Evolutionary conservation across 2,113 vertebrate genomes (phyloP).

Genomic region (Myotis davidii): DNA sequence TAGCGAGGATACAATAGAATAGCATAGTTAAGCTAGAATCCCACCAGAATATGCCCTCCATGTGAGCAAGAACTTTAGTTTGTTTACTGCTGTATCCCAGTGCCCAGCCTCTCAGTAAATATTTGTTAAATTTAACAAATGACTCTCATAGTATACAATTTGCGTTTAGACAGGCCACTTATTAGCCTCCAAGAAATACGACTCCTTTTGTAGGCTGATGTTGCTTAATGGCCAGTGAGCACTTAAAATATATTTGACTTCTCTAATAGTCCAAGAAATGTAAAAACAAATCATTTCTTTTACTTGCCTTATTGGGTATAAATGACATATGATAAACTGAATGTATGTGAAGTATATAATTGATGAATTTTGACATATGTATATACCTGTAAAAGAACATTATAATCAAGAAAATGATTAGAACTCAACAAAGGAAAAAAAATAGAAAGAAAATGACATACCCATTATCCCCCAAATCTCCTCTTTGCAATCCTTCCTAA

Average conservation of each 20-base stretch:
- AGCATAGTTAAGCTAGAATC: background rate
- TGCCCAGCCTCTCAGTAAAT: background rate
- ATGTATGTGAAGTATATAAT: background rate
- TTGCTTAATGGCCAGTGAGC: background rate
- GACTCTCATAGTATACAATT: background rate
- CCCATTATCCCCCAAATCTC: background rate
- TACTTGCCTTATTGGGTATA: background rate
- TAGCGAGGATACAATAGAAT: background rate
- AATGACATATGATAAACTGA: background rate
- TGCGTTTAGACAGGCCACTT: background rate
- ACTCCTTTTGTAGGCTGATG: too few species aligned
- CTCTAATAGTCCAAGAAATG: background rate
- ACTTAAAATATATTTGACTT: constrained; percentile 17
- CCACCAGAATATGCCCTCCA: background rate
- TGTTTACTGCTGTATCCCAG: background rate
- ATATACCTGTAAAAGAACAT: background rate
- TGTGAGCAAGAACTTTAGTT: background rate
- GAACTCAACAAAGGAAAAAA: background rate
- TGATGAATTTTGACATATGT: background rate
- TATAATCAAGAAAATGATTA: background rate
- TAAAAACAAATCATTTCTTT: background rate
- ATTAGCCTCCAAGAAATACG: background rate
- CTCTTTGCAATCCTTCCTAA: background rate
- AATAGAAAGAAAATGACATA: background rate
- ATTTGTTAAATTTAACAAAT: background rate